A percentile compares a stretch with the other conserved stretches of the same genome.
phyloP scores from a whole-genome alignment of 2,797 vertebrate species.

The Sebastes itinus region DNA sequence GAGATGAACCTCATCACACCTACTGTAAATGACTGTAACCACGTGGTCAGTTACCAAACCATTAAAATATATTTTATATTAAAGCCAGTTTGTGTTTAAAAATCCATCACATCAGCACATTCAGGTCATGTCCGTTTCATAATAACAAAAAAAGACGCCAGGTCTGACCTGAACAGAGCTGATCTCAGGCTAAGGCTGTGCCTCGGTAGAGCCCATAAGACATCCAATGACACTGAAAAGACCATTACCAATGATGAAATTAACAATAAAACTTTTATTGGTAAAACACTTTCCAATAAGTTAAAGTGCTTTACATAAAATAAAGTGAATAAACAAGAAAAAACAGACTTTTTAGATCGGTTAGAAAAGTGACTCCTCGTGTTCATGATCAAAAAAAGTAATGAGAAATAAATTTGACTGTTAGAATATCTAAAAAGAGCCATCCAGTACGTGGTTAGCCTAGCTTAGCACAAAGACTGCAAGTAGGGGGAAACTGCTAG shows the following conservation, averaged over 20 bases:
- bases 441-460: not conserved
- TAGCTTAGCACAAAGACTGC: conserved; percentile 9
- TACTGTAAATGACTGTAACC: too few relatives aligned
- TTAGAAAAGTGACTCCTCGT: too few relatives aligned
- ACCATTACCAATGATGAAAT: rapidly evolving
- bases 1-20: not conserved
- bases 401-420: not conserved
- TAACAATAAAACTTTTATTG: conserved; percentile 6
- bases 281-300: not conserved
- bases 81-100: not conserved
- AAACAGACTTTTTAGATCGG: not conserved
- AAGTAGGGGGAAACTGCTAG: not conserved
- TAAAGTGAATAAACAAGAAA: not conserved
- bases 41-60: not conserved
- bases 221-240: not conserved
- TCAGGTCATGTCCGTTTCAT: not conserved
- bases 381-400: not conserved
- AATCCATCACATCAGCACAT: not conserved
- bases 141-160: not conserved
- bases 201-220: rapidly evolving
- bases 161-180: not conserved
- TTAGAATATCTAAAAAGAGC: not conserved
- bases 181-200: not conserved
- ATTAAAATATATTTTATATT: not conserved
- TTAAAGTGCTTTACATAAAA: conserved; percentile 13